Evolutionary conservation across 2,888 invertebrate genomes (phyloP).

Genomic region (Lymantria dispar): DNA sequence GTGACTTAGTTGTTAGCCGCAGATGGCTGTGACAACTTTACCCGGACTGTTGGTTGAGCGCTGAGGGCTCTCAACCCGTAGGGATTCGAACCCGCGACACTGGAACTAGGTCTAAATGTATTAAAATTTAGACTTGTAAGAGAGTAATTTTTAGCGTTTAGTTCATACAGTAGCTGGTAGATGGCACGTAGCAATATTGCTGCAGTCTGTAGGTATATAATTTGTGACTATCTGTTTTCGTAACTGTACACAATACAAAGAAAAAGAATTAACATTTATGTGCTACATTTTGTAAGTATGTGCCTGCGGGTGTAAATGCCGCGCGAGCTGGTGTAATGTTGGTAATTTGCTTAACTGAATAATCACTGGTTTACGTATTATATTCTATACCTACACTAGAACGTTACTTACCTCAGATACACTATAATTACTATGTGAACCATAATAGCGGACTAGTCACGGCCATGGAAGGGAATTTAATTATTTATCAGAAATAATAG

Average conservation of each 20-base stretch:
- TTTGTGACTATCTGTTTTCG: constrained; percentile 16
- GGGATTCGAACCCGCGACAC: no score
- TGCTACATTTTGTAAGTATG: constrained; percentile 4
- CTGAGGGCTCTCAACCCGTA: no score
- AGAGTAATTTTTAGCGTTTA: no score
- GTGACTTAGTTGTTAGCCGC: no score
- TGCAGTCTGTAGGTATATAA: constrained; percentile 13
- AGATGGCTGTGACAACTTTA: no score
- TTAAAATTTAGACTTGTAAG: no score
- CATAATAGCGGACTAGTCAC: not conserved
- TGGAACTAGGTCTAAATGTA: no score
- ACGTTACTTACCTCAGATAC: not conserved
- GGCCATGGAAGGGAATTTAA: no score
- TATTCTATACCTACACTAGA: not conserved
- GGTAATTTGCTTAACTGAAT: constrained; percentile 6
- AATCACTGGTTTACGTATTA: not conserved
- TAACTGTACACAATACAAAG: not conserved
- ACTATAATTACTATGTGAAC: not conserved
- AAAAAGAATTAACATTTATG: constrained; percentile 4
- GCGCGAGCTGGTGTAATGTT: not conserved
- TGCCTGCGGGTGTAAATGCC: not conserved
- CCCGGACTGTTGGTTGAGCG: no score
- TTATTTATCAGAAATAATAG: no score
- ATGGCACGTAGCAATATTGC: not conserved
- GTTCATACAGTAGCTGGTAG: not conserved